Evolutionary conservation across 2,797 vertebrate species (phyloP), one percentile per base, ranked within the genome.

Genomic region (Coilia nasus): DNA sequence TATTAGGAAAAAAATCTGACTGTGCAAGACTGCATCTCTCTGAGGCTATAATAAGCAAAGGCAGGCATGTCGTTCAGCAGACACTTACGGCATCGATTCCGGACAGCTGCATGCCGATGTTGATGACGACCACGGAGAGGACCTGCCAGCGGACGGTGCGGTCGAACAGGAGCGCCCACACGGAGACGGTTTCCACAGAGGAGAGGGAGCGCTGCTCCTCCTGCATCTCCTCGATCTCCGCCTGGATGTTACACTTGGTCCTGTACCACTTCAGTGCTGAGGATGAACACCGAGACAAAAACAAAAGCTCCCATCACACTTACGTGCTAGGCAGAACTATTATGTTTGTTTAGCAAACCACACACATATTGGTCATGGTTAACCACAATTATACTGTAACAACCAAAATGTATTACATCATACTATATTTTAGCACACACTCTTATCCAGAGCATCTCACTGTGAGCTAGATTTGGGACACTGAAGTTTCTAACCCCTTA

Each of bases 91-190:
- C 97, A 44, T 98, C 97, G 0, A 98, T 98, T 82, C 97, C 97
- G 0, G 97, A 98, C 85, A 98, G 94, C 93, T 98, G 97, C 97
- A 98, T 97, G 87, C 97, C 97, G 0, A 97, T 94, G 83, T 97
- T 98, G 92, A 98, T 93, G 91, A 98, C 95, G 81, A 92, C 91
- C 87, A 98, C 96, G 0, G 96, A 97, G 64, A 97, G 90, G 82
- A 95, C 94, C 90, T 98, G 97, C 97, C 96, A 96, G 83, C 93
- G 95, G 41, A 98, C 94, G 0, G 94, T 90, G 31, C 86, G 87
- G 60, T 98, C 97, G 71, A 60, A 62, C 85, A 98, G 82, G 84
- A 98, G 93, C 35, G 92, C 93, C 94, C 94, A 92, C 0, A 97
- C 95, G 0, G 97, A 97, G 59, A 96, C 85, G 0, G 94, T 96